Percentiles rank a stretch among this genome's conserved stretches.
These are phyloP conservation scores for Tragelaphus strepsiceros DNA, from an alignment of 2,113 vertebrate genomes.

Conservation along the genomic window DNA sequence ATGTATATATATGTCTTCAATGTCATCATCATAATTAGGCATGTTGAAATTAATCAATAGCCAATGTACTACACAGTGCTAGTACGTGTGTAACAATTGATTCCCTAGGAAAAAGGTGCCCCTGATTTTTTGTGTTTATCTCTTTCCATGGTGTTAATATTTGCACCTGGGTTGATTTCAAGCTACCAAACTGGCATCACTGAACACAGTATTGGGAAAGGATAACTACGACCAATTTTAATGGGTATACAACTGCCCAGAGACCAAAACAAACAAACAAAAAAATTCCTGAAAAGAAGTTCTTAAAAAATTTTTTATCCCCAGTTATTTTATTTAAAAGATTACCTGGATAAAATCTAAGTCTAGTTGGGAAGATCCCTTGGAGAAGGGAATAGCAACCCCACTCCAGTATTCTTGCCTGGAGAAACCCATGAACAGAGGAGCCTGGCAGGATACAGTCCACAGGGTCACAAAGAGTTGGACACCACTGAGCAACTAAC, in stretches of 20 bases:
- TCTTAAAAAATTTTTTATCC: not conserved
- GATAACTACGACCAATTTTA: not conserved
- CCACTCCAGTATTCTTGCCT: not conserved
- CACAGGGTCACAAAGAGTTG: not conserved
- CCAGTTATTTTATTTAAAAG: not conserved
- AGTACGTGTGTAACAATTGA: not conserved
- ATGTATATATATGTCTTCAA: not conserved
- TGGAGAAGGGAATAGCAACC: not conserved
- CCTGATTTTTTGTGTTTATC: not conserved
- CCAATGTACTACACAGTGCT: fast-evolving
- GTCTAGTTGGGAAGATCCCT: not conserved
- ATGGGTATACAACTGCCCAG: not conserved
- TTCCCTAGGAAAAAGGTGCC: not conserved
- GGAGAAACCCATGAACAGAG: not conserved
- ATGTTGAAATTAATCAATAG: not conserved
- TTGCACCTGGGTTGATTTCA: not conserved
- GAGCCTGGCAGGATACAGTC: not conserved
- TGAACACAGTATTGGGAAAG: not conserved
- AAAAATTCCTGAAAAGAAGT: not conserved
- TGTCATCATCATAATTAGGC: not conserved
- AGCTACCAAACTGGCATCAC: not conserved
- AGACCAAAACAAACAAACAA: not conserved
- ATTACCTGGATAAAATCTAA: not conserved
- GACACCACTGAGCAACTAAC: not conserved
- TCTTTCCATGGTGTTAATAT: not conserved